Conservation (phyloP, 2,888 invertebrate species). For the Standfussiana lucernea region DNA sequence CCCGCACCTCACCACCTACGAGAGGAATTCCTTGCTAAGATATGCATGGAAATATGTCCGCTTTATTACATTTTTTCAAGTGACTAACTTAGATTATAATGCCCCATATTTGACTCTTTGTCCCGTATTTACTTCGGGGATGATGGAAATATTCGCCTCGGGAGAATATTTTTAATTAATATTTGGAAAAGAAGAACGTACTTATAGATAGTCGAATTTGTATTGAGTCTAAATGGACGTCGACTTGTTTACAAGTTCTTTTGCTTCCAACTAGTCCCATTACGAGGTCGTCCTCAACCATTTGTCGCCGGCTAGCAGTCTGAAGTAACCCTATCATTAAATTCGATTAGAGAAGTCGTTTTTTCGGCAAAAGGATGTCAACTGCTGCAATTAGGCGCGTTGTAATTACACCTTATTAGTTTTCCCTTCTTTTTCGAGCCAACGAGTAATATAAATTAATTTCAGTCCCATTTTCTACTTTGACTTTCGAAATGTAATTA, state of each 20-base stretch:
- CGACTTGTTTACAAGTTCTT: not conserved
- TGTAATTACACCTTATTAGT: constrained; percentile 86
- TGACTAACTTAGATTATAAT: constrained; percentile 76
- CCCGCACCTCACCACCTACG: constrained; percentile 73
- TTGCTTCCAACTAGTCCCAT: constrained; percentile 8
- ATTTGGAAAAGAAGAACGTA: not conserved
- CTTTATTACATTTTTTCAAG: constrained; percentile 89
- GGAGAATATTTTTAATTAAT: constrained; percentile 26
- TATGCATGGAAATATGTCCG: constrained; percentile 89
- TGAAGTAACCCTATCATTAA: constrained; percentile 83
- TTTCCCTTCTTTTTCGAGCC: constrained; percentile 77
- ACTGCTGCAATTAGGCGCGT: constrained; percentile 82
- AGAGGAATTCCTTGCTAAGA: constrained; percentile 87
- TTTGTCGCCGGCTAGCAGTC: constrained; percentile 46
- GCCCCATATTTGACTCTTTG: constrained; percentile 70
- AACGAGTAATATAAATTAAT: constrained; percentile 82
- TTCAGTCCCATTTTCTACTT: constrained; percentile 76
- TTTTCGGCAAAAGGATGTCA: constrained; percentile 83
- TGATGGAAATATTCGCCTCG: constrained; percentile 25
- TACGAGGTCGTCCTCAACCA: constrained; percentile 40
- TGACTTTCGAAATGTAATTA: constrained; percentile 76
- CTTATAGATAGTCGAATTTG: not conserved
- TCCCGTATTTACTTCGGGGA: constrained; percentile 40
- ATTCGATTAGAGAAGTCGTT: constrained; percentile 80
- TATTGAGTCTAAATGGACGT: not conserved